Percentiles rank a stretch among this genome's conserved stretches.
These are phyloP conservation scores for Petaurus breviceps DNA, from an alignment of 2,113 vertebrate species.

Conservation along the genomic window DNA sequence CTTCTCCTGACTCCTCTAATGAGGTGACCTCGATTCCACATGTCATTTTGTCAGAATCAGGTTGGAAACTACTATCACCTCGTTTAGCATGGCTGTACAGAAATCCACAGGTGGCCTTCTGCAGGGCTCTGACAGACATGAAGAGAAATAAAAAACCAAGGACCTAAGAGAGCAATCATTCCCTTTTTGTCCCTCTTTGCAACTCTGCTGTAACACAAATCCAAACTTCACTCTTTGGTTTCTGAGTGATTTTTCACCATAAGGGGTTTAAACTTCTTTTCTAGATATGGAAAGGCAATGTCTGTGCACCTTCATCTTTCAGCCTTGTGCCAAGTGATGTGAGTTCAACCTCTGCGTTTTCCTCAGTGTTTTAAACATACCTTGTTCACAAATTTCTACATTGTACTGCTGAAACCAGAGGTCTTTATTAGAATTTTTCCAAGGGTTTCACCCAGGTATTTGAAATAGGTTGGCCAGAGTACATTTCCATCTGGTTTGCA, in stretches of 20 bases:
- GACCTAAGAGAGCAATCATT: neutral
- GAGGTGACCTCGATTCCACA: neutral
- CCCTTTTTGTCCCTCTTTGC: neutral
- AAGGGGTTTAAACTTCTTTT: slow-evolving; percentile 21
- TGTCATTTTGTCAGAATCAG: slow-evolving; percentile 16
- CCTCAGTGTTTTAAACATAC: slow-evolving; percentile 24
- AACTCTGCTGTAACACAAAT: neutral
- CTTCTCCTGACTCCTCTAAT: slow-evolving; percentile 6
- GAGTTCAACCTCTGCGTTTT: neutral
- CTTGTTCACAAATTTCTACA: neutral
- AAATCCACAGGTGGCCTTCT: slow-evolving; percentile 31
- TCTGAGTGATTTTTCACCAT: slow-evolving; percentile 1
- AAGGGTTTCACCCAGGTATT: neutral
- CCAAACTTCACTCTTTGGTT: slow-evolving; percentile 9
- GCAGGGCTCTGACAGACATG: neutral
- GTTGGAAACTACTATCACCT: neutral
- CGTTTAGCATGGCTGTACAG: neutral
- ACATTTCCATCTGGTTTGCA: neutral
- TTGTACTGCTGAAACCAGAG: neutral
- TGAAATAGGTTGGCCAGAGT: slow-evolving; percentile 13
- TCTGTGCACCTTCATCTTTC: neutral
- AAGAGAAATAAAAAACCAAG: slow-evolving; percentile 14
- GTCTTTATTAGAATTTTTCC: slow-evolving; percentile 24
- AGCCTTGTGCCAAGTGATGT: neutral
- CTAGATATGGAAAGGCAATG: slow-evolving; percentile 2